Evolutionary conservation across 2,888 invertebrate species (phyloP), one percentile per base, ranked within the genome.

Genomic region (Drosophila siamana): DNA sequence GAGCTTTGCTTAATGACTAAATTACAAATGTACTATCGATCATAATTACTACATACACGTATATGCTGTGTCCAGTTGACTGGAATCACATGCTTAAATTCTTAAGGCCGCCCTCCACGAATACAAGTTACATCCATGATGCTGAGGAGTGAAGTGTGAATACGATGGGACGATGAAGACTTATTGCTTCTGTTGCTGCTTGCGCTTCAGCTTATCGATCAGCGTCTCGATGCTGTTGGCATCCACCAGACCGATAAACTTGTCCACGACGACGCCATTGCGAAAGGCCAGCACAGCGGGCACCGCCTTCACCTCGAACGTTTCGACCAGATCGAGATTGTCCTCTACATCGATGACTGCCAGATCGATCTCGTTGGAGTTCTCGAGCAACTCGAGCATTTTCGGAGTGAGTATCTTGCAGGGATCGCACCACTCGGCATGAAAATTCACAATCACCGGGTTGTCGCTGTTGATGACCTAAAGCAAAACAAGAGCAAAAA

Each of bases 401-500:
- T 96, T 96, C 1, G 97, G 97, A 0, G 97, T 97, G 11, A 97
- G 93, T 85, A 97, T 96, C 92, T 96, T 96, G 91, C 97, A 97
- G 0, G 97, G 97, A 91, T 97, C 97, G 89, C 97, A 97, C 97
- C 97, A 97, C 79, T 97, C 97, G 0, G 97, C 97, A 89, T 97
- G 97, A 90, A 97, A 97, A 91, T 97, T 97, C 0, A 97, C 97
- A 91, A 97, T 96, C n/a, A 97, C 97, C 28, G 97, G 96, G 85
- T 95, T 95, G 36, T 95, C 94, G 80, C 96, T 96, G 91, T 97
- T 96, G 94, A 97, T 96, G 52, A 97, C 95, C 94, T 74, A 44
- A 85, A 68, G 71, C 74, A 55, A 40, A 33, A 63, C 16, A 13
- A 16, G 30, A 28, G n/a, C 7, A 46, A 24, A 16, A 33, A 24